Percentiles rank a stretch among this genome's conserved stretches.
Evolutionary conservation across 1,140 invertebrate genomes (phyloP).

Genomic region (Caligus rogercresseyi): DNA sequence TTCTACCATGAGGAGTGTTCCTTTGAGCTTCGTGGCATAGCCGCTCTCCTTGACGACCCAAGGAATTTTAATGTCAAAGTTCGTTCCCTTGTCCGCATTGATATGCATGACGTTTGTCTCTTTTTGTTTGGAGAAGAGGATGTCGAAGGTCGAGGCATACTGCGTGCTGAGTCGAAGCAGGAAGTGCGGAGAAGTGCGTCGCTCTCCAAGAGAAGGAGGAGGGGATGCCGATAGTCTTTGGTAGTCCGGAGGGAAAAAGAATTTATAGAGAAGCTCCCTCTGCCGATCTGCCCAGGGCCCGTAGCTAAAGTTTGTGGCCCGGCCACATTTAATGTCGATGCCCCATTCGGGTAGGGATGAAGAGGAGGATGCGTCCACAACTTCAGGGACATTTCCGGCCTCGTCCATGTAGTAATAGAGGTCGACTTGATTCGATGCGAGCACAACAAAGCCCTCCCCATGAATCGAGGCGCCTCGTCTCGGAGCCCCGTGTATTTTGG

Average conservation of each 20-base stretch:
- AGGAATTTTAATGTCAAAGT: conserved; percentile 83
- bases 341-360: conserved; percentile 42
- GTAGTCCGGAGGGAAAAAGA: conserved; percentile 86
- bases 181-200: conserved; percentile 69
- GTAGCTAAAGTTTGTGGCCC: conserved; percentile 91
- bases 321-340: conserved; percentile 85
- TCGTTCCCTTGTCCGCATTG: conserved; percentile 77
- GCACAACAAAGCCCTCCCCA: conserved; percentile 96
- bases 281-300: conserved; percentile 76
- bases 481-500: conserved; percentile 78
- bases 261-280: conserved; percentile 80
- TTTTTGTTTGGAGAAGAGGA: conserved; percentile 79
- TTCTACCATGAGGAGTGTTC: conserved; percentile 15
- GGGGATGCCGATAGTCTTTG: conserved; percentile 34
- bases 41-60: conserved; percentile 70
- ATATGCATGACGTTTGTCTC: conserved; percentile 92
- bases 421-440: conserved; percentile 84
- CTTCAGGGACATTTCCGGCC: conserved; percentile 37
- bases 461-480: conserved; percentile 86
- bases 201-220: conserved; percentile 61
- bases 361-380: not conserved
- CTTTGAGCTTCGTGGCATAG: conserved; percentile 66
- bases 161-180: conserved; percentile 76
- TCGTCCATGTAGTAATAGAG: conserved; percentile 94
- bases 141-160: conserved; percentile 79